Base-by-base conservation (phyloP, 2,888 invertebrate species). In the Nymphalis polychloros region DNA sequence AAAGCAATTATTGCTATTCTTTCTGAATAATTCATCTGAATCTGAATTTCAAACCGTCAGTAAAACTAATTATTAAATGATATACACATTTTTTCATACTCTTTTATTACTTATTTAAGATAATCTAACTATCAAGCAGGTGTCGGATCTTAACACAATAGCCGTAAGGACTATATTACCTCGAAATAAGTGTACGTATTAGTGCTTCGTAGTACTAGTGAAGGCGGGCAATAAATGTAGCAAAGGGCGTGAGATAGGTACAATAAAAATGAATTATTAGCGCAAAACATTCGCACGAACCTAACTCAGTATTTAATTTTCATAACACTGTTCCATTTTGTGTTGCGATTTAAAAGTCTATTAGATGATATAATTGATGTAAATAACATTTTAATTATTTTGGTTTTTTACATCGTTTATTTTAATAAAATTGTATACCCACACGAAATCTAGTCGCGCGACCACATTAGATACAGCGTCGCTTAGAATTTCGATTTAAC, bases 241-340 rank as follows among this genome's bases (percentile, higher is more conserved):
- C 83, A 86, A 88, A 90, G 88, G 89, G 89, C 88, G 89, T 85
- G 88, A 88, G 87, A 76, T 78, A 89, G 89, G 89, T 89, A 91
- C 87, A 90, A 91, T 91, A 91, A 91, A 92, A 90, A 88, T 91
- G 91, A 92, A 86, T 89, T 92, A 92, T 91, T 90, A 89, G 82
- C 83, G 82, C 83, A 84, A 86, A 89, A 87, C 89, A 87, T 87
- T 88, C 84, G 81, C 83, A 82, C 82, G 83, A 81, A 85, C 82
- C 80, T 80, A 75, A 76, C 73, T 72, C 72, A 76, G 71, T 74
- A 73, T 77, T 75, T 77, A 75, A 77, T 77, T 76, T 76, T 76
- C 75, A 76, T 68, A 71, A 75, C 71, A 72, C 72, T 73, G 71
- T 72, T 72, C 67, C 72, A 71, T 70, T 75, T 73, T 75, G 53